Evolutionary conservation across 2,888 invertebrate species (phyloP), one percentile per base, ranked within the genome.

Genomic region (Leptinotarsa juncta): DNA sequence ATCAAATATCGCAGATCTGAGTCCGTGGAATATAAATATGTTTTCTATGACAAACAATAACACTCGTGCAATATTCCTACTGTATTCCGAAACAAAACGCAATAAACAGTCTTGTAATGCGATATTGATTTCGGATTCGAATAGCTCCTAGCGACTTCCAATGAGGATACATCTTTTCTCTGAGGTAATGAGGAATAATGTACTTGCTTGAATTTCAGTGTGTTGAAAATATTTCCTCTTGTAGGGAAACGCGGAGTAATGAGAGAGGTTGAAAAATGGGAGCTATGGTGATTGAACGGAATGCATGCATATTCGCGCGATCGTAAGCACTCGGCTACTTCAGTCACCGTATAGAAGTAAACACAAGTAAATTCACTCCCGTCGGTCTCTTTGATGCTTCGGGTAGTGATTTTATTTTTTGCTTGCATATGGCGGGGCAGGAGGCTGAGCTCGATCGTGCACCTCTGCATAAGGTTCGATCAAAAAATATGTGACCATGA

Each of bases 61-160:
- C 32, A 62, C n/a, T 32, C 62, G 3, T 26, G 32, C 67, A 53
- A 53, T 15, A 53, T 67, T 67, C 67, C 50, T 20, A 23, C 12
- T 49, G 49, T 68, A 55, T 50, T 51, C 32, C 55, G 55, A 53
- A 55, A 68, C 67, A 67, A 42, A 68, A 55, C 32, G 67, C 49
- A 23, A 50, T 67, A 51, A 67, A 67, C 51, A 23, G 18, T 50
- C 53, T 68, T 55, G 26, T 62, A 62, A 62, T 32, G 67, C 42
- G 26, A 53, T 26, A 55, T 55, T 50, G 32, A 53, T 68, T 68
- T 68, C 49, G 42, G 20, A 68, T 68, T 51, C 53, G n/a, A 68
- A 53, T 53, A 32, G 51, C 67, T 68, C 32, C 32, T 2, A 68
- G 67, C 67, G n/a, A 55, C 50, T 68, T 53, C 53, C 50, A 55